Base-by-base conservation (phyloP, 2,888 invertebrate genomes). In the Chrysopilus asiliformis region DNA sequence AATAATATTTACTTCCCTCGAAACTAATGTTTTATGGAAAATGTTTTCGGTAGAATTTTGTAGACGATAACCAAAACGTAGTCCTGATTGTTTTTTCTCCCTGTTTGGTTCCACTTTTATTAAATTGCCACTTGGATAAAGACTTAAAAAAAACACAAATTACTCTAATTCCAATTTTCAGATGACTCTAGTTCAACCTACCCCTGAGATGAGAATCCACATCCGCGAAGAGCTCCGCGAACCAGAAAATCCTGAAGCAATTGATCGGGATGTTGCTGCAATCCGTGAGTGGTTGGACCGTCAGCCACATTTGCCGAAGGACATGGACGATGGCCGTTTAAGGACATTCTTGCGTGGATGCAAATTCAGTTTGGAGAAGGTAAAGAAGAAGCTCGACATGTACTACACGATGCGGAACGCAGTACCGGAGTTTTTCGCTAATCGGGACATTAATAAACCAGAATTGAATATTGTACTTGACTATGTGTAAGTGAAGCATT, bases 371-470 rank as follows among this genome's bases (percentile, higher is more conserved):
- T 57, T 86, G 56, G 86, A 86, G 62, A 83, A 82, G 64, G 77
- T 80, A 58, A 86, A 86, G 65, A 73, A 74, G 53, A 86, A 86
- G 61, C 63, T 86, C 53, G 86, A 86, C 60, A 83, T 85, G 81
- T 86, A 84, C 63, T 85, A 84, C 59, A 85, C 86, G 8, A 82
- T 85, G 81, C 70, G 84, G 15, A 71, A 78, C 4, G 80, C 83
- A 2, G 74, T 80, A 20, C 86, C 87, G 0, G 86, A 87, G 56
- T 80, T 86, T 63, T 86, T 85, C 60, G 65, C 68, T 39, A 76
- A 83, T 56, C 71, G 84, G 43, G 84, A 86, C 53, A 71, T 84
- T 43, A 72, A 65, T 8, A 71, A 74, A 29, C 77, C 79, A 1
- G 81, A 83, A 50, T 60, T 85, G n/a, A 70, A 72, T 49, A 75